Percentiles rank a stretch among this genome's conserved stretches.
Evolutionary conservation across 2,113 vertebrate genomes (phyloP).

Genomic region (Rhinoderma darwinii): DNA sequence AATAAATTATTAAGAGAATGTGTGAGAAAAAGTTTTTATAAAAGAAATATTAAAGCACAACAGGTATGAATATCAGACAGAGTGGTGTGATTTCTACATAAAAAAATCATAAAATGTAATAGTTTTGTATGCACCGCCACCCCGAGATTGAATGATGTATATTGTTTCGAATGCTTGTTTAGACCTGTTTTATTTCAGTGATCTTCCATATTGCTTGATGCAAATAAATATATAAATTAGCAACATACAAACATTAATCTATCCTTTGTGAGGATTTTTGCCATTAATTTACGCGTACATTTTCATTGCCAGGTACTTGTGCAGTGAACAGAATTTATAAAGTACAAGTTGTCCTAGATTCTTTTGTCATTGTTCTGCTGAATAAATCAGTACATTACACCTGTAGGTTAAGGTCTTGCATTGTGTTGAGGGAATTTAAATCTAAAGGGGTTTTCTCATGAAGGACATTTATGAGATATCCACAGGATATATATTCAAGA

Average conservation of each 20-base stretch:
- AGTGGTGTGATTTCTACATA: no score
- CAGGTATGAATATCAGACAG: neutral
- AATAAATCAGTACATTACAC: slow-evolving; percentile 39
- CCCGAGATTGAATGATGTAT: neutral
- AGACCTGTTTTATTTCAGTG: neutral
- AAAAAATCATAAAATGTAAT: neutral
- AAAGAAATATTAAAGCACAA: neutral
- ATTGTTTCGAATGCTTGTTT: neutral
- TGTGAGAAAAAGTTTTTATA: neutral
- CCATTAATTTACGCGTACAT: neutral
- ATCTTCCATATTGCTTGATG: neutral
- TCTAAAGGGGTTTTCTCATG: no score
- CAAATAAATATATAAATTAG: neutral
- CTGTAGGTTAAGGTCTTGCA: slow-evolving; percentile 44
- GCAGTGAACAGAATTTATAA: slow-evolving; percentile 13
- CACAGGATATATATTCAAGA: no score
- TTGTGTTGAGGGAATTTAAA: slow-evolving; percentile 50
- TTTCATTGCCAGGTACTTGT: neutral
- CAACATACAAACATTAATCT: neutral
- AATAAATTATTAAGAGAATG: neutral
- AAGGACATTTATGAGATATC: no score
- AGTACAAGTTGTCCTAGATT: slow-evolving; percentile 33
- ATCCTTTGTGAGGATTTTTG: neutral
- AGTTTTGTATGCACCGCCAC: neutral
- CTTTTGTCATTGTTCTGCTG: slow-evolving; percentile 16